Percentiles rank a stretch among this genome's conserved stretches.
Evolutionary conservation across 1,140 invertebrate genomes (phyloP).

Genomic region (Callitettix versicolor): DNA sequence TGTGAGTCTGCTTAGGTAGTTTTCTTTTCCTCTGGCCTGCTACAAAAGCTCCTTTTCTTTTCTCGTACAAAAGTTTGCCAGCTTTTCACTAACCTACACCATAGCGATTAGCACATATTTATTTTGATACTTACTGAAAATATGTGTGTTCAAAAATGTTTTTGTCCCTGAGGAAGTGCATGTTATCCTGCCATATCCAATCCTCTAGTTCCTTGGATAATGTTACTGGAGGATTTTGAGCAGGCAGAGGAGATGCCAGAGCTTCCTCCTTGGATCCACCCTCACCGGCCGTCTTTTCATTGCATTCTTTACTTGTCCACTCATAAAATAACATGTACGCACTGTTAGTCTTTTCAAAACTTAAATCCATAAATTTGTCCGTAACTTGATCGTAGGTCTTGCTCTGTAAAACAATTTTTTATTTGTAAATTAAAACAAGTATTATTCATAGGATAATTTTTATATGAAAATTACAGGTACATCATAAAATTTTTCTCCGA

Average conservation of each 20-base stretch:
- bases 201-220: slow-evolving; percentile 71
- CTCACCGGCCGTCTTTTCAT: slow-evolving; percentile 23
- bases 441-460: too few relatives aligned
- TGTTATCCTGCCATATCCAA: slow-evolving; percentile 94
- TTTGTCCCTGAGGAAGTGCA: slow-evolving; percentile 87
- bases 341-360: slow-evolving; percentile 94
- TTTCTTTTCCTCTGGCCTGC: too few relatives aligned
- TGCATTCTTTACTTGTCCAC: slow-evolving; percentile 31
- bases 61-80: too few relatives aligned
- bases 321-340: slow-evolving; percentile 97
- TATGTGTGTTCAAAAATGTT: slow-evolving; percentile 94
- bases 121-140: slow-evolving; percentile 58
- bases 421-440: too few relatives aligned
- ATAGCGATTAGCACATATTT: too few relatives aligned
- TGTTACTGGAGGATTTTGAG: slow-evolving; percentile 36
- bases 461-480: too few relatives aligned
- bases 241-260: slow-evolving; percentile 16
- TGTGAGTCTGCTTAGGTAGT: too few relatives aligned
- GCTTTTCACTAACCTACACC: too few relatives aligned
- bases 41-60: too few relatives aligned
- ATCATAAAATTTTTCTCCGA: too few relatives aligned
- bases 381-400: slow-evolving; percentile 93
- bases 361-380: slow-evolving; percentile 94
- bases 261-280: slow-evolving; percentile 19
- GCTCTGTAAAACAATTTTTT: slow-evolving; percentile 63